phyloP scores from a whole-genome alignment of 2,797 vertebrate species.

The Vespertilio murinus region DNA sequence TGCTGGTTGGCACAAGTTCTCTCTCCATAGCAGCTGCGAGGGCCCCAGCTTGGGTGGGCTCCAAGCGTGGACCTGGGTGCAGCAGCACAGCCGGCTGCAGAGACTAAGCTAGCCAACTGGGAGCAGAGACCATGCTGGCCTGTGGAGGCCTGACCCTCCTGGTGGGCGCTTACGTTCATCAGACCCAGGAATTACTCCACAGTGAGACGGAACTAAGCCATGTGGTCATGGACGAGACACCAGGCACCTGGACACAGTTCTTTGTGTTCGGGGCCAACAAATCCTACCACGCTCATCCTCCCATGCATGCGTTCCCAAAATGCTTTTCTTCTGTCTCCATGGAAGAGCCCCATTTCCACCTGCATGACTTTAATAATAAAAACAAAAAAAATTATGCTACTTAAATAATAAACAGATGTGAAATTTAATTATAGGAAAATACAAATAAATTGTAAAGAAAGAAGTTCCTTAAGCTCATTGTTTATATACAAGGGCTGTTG shows the following conservation, averaged over 20 bases:
- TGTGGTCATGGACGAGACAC: not conserved
- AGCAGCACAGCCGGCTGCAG: not conserved
- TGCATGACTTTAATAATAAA: not conserved
- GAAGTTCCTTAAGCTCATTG: not conserved
- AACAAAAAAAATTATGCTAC: not conserved
- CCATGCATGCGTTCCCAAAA: not conserved
- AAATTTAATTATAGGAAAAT: conserved; percentile 31
- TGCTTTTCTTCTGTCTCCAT: not conserved
- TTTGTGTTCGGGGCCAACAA: not conserved
- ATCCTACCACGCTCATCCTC: not conserved
- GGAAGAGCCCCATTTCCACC: not conserved
- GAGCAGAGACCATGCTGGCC: not conserved
- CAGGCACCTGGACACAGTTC: not conserved
- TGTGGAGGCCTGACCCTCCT: not conserved
- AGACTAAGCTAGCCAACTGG: not conserved
- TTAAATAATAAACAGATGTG: not conserved
- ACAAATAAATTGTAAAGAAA: not conserved
- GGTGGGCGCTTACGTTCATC: not conserved
- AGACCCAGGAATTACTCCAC: not conserved
- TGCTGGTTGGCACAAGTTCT: not conserved
- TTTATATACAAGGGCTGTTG: not conserved
- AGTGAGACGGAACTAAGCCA: not conserved
- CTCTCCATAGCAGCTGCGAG: not conserved
- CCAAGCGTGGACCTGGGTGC: not conserved
- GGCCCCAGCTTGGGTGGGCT: not conserved